phyloP scores from a whole-genome alignment of 2,797 vertebrate genomes.

The Myotis pilosus region DNA sequence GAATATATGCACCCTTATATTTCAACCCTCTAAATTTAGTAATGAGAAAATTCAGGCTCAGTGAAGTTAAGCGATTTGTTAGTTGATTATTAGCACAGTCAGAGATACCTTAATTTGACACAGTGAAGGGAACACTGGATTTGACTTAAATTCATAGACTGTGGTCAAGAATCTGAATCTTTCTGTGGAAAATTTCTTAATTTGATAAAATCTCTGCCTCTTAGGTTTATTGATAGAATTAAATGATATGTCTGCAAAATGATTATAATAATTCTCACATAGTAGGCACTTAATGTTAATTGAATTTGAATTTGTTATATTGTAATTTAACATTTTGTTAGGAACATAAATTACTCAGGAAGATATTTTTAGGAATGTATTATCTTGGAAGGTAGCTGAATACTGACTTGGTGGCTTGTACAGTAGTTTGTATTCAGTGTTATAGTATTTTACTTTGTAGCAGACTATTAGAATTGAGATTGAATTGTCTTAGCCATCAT shows the following conservation, averaged over 20 bases:
- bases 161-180: neutral
- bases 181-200: neutral
- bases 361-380: slow-evolving; percentile 29
- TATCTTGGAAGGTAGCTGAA: neutral
- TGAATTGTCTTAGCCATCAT: neutral
- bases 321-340: neutral
- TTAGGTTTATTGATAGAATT: neutral
- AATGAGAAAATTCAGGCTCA: neutral
- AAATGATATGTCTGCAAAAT: neutral
- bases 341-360: neutral
- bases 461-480: slow-evolving; percentile 6
- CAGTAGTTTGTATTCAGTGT: neutral
- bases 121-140: neutral
- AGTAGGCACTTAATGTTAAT: neutral
- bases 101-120: neutral
- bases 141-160: neutral
- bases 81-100: neutral
- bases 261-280: neutral
- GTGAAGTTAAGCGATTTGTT: neutral
- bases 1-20: neutral
- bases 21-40: neutral
- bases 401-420: neutral
- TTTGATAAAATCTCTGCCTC: neutral
- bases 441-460: neutral
- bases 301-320: slow-evolving; percentile 15